Conservation (phyloP, 2,113 vertebrate species). For the Apodemus sylvaticus region DNA sequence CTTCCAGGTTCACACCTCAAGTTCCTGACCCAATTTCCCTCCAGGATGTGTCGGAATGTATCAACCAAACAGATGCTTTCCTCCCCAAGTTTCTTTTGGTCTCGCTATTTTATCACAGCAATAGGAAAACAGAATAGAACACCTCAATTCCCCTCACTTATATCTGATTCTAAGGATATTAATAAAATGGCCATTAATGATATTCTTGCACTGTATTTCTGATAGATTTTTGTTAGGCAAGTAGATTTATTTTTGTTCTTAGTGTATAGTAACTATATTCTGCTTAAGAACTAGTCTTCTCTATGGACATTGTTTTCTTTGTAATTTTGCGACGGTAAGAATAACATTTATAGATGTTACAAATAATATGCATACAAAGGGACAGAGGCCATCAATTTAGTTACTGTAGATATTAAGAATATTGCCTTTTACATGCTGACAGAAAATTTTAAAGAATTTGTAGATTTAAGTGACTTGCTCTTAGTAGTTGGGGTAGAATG, state of each 20-base stretch:
- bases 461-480: background rate
- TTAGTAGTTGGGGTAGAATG: background rate
- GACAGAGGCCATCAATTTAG: background rate
- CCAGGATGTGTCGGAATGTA: too few species aligned
- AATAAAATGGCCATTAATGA: too few species aligned
- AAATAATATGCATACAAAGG: background rate
- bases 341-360: background rate
- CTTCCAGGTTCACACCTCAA: too few species aligned
- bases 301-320: background rate
- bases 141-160: too few species aligned
- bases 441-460: background rate
- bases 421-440: background rate
- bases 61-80: too few species aligned
- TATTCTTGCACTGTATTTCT: too few species aligned
- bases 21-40: too few species aligned
- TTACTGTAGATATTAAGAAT: background rate
- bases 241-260: background rate
- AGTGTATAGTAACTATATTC: background rate
- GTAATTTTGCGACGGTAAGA: background rate
- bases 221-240: background rate
- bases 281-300: background rate
- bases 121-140: too few species aligned
- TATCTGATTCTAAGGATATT: too few species aligned
- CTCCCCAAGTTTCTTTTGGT: too few species aligned
- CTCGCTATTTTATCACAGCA: too few species aligned